Conservation (phyloP, 2,797 vertebrate species). For the Enteromius viviparus region DNA sequence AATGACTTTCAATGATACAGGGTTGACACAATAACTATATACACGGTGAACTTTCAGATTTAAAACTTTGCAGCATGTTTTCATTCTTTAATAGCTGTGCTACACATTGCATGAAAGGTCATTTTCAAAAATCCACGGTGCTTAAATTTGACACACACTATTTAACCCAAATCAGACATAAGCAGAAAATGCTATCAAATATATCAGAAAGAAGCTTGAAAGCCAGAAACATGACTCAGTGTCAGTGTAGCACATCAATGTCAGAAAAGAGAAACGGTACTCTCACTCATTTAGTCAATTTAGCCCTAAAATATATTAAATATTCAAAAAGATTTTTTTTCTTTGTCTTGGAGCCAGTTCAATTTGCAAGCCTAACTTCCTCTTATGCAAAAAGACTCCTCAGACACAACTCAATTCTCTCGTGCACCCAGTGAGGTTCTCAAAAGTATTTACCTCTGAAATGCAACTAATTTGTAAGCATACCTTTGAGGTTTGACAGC, state of each 20-base stretch:
- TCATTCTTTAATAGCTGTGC: no score
- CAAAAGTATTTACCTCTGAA: conserved; percentile 51
- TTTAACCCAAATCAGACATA: background rate
- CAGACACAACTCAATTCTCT: conserved; percentile 35
- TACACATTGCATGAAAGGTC: no score
- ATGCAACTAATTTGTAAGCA: conserved; percentile 51
- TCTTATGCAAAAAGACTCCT: conserved; percentile 33
- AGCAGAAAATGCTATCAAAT: background rate
- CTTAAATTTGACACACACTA: background rate
- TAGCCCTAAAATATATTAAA: background rate
- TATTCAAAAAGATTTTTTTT: background rate
- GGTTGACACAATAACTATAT: no score
- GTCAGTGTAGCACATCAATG: background rate
- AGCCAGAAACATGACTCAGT: background rate
- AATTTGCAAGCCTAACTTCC: conserved; percentile 34
- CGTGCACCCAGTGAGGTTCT: conserved; percentile 17
- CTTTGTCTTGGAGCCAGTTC: conserved; percentile 22
- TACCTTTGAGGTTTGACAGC: conserved; percentile 47
- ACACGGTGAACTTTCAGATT: no score
- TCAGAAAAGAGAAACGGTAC: background rate
- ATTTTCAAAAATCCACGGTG: no score
- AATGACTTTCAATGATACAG: no score
- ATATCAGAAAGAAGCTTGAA: background rate
- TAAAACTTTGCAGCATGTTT: no score
- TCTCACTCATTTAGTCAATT: background rate